phyloP scores from a whole-genome alignment of 2,888 invertebrate genomes.

The Endotricha flammealis region DNA sequence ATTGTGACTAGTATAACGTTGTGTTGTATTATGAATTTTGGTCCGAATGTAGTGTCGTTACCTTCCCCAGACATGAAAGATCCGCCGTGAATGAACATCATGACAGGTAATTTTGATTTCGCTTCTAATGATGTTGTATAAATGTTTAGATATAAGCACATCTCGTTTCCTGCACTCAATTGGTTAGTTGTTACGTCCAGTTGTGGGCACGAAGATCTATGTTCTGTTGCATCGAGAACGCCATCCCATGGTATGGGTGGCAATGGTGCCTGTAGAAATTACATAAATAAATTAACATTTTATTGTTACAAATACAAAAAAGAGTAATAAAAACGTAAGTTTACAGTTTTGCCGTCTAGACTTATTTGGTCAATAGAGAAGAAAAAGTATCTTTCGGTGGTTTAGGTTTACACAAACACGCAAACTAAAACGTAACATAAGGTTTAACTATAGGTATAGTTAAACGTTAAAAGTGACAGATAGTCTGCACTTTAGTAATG shows the following conservation, averaged over 20 bases:
- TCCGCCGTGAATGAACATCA: constrained; percentile 58
- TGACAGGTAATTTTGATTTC: constrained; percentile 40
- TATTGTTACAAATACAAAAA: too few species aligned
- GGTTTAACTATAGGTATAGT: too few species aligned
- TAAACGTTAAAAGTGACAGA: too few species aligned
- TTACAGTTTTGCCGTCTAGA: too few species aligned
- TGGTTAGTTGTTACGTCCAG: constrained; percentile 25
- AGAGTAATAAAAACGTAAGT: too few species aligned
- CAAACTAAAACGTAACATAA: too few species aligned
- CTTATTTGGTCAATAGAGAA: too few species aligned
- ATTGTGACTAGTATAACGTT: constrained; percentile 56
- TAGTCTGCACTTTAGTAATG: too few species aligned
- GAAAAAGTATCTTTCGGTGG: too few species aligned
- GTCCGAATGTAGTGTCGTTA: constrained; percentile 36
- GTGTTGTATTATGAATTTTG: constrained; percentile 46
- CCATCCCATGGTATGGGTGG: constrained; percentile 42
- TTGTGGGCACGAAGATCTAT: constrained; percentile 44
- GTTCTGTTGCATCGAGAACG: constrained; percentile 35
- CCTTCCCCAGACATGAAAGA: constrained; percentile 44
- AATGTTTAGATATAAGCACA: constrained; percentile 46
- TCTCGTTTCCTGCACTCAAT: constrained; percentile 35
- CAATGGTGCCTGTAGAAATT: constrained; percentile 38
- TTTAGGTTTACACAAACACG: too few species aligned
- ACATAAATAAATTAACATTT: neutral
- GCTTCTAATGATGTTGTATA: constrained; percentile 33